A percentile compares a stretch with the other conserved stretches of the same genome.
Conservation (phyloP, 2,797 vertebrate species). For the Pipistrellus pipistrellus region DNA sequence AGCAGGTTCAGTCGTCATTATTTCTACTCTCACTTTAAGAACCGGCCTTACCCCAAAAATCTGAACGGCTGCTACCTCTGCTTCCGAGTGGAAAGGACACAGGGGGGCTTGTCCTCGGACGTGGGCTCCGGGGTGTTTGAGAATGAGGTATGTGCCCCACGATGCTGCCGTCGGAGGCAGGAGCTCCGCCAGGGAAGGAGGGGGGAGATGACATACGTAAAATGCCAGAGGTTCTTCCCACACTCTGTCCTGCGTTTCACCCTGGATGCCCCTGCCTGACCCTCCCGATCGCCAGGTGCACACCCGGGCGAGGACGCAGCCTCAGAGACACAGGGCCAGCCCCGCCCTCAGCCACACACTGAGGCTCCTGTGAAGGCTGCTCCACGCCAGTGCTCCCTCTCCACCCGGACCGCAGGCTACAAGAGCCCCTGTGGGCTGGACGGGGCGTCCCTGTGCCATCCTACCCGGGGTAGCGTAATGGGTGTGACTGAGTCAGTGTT, state of each 20-base stretch:
- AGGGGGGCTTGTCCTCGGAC: neutral
- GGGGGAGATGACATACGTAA: rapidly evolving
- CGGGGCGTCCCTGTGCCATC: neutral
- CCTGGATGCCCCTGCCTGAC: neutral
- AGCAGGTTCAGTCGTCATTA: rapidly evolving
- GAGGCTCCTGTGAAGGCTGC: neutral
- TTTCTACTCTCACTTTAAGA: neutral
- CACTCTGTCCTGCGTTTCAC: neutral
- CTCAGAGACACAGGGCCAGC: neutral
- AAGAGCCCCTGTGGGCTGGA: neutral
- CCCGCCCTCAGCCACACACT: neutral
- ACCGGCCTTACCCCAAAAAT: neutral
- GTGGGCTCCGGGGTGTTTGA: too few relatives aligned
- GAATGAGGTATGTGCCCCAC: neutral
- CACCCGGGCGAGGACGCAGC: too few relatives aligned
- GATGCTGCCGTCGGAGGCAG: neutral
- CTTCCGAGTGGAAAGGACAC: neutral
- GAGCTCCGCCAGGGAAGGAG: neutral
- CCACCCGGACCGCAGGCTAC: neutral
- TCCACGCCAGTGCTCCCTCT: rapidly evolving
- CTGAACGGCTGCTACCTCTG: neutral
- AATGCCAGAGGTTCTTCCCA: neutral
- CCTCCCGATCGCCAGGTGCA: neutral
- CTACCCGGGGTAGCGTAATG: neutral
- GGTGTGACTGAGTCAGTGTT: neutral